phyloP scores from a whole-genome alignment of 1,140 invertebrate genomes.

The Schmidtea mediterranea region DNA sequence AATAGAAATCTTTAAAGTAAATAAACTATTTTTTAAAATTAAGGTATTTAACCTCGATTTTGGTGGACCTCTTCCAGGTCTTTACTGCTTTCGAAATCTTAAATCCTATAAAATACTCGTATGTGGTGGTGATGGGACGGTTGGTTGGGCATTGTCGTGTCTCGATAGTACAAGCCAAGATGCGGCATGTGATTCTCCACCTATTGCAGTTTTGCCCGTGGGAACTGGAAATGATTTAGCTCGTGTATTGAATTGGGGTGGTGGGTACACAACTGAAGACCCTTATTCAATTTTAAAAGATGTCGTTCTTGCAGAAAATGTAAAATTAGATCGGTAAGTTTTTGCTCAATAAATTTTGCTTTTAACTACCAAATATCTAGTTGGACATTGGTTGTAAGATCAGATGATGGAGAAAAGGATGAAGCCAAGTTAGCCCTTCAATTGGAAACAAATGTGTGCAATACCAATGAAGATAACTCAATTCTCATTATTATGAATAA shows the following conservation, averaged over 20 bases:
- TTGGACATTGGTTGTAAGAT: constrained; percentile 79
- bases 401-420: constrained; percentile 40
- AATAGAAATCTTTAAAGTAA: too few relatives aligned
- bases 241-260: constrained; percentile 33
- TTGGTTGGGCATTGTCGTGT: constrained; percentile 94
- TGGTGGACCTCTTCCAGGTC: constrained; percentile 81
- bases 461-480: constrained; percentile 84
- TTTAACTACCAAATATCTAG: too few relatives aligned
- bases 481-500: constrained; percentile 96
- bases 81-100: constrained; percentile 94
- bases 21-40: too few relatives aligned
- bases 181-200: constrained; percentile 87
- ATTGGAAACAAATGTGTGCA: constrained; percentile 25
- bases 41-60: constrained; percentile 79
- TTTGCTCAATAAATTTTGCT: too few relatives aligned
- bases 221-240: constrained; percentile 44
- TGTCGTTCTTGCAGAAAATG: constrained; percentile 94
- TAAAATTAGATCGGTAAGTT: constrained; percentile 68
- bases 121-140: constrained; percentile 94
- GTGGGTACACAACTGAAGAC: constrained; percentile 83
- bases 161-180: constrained; percentile 53
- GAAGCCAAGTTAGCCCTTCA: constrained; percentile 24
- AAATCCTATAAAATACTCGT: constrained; percentile 91
- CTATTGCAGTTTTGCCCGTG: constrained; percentile 85
- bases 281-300: constrained; percentile 72